Evolutionary conservation across 2,888 invertebrate species (phyloP).

Genomic region (Leistus spinibarbis): DNA sequence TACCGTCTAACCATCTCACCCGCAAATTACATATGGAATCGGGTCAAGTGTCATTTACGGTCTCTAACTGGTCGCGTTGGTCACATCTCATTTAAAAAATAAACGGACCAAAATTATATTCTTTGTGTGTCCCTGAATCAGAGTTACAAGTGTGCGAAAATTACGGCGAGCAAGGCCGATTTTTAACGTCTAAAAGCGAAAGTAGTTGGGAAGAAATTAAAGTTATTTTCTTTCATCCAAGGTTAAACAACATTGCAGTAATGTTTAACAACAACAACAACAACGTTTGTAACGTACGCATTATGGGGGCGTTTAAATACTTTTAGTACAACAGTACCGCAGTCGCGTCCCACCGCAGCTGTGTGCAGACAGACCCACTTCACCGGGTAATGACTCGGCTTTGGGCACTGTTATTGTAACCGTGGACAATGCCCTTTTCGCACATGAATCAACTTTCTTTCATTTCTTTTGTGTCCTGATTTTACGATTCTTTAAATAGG

Average conservation of each 20-base stretch:
- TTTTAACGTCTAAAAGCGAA: too few relatives aligned
- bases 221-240: too few relatives aligned
- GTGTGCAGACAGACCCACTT: neutral
- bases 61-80: slow-evolving; percentile 7
- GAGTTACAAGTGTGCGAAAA: neutral
- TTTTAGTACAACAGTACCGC: neutral
- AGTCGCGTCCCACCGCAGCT: neutral
- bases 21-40: slow-evolving; percentile 20
- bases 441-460: neutral
- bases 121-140: neutral
- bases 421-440: neutral
- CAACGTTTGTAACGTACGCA: neutral
- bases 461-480: neutral
- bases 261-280: neutral
- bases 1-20: neutral
- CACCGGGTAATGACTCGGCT: neutral
- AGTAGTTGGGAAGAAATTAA: too few relatives aligned
- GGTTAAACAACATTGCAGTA: too few relatives aligned
- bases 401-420: neutral
- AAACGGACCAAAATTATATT: neutral
- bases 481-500: neutral
- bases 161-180: too few relatives aligned
- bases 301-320: neutral
- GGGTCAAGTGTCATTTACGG: slow-evolving; percentile 32
- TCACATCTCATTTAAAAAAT: slow-evolving; percentile 6